Evolutionary conservation across 2,797 vertebrate species (phyloP).

Genomic region (Merluccius polli): DNA sequence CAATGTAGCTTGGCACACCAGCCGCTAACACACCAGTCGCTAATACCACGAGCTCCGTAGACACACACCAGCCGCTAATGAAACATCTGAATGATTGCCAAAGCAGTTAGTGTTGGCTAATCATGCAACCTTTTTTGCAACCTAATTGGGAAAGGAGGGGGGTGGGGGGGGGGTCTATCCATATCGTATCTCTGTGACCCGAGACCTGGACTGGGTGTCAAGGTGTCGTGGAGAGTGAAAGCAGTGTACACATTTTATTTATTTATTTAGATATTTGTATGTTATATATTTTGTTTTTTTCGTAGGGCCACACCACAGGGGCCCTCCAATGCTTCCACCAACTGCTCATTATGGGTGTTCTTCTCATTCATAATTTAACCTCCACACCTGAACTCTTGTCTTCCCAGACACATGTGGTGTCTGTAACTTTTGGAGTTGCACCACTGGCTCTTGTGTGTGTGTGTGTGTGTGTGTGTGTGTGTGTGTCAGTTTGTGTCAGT

Average conservation of each 20-base stretch:
- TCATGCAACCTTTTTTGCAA: constrained; percentile 60
- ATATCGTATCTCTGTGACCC: neutral
- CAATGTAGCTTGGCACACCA: constrained; percentile 52
- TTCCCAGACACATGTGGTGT: neutral
- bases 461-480: constrained; percentile 1
- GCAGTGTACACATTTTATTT: neutral
- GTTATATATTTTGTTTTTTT: neutral
- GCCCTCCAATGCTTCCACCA: neutral
- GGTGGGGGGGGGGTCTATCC: neutral
- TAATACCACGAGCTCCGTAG: constrained; percentile 61
- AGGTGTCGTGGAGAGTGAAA: neutral
- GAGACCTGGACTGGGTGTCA: neutral
- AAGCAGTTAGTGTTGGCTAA: constrained; percentile 53
- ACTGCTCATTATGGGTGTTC: neutral
- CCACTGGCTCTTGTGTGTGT: no score
- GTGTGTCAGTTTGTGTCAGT: neutral
- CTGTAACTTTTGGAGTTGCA: neutral
- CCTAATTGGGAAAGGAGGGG: constrained; percentile 38
- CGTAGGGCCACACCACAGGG: neutral
- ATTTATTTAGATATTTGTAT: neutral
- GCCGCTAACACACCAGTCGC: constrained; percentile 62
- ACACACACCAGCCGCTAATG: constrained; percentile 66
- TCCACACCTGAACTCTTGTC: neutral
- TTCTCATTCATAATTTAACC: neutral
- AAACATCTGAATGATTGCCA: constrained; percentile 67